phyloP scores from a whole-genome alignment of 2,888 invertebrate genomes.

The Scaptomyza tumidula region DNA sequence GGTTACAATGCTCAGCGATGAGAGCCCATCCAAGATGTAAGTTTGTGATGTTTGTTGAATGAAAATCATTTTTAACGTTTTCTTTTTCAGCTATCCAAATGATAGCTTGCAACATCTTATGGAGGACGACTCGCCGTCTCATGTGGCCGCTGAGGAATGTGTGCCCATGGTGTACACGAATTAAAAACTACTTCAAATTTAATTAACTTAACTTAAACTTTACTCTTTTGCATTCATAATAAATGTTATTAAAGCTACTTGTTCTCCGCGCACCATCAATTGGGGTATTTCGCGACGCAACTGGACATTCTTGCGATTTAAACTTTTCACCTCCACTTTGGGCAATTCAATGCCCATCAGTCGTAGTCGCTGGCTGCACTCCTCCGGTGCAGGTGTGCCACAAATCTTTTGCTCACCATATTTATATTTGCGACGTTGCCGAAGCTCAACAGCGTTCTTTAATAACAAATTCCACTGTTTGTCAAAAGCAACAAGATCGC shows the following conservation, averaged over 20 bases:
- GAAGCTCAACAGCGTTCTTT: slow-evolving; percentile 92
- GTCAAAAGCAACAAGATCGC: slow-evolving; percentile 93
- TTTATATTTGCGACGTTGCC: slow-evolving; percentile 87
- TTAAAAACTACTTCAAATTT: slow-evolving; percentile 32
- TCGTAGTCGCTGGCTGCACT: slow-evolving; percentile 84
- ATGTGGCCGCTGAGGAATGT: slow-evolving; percentile 92
- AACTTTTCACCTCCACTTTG: slow-evolving; percentile 85
- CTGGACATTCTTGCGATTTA: slow-evolving; percentile 88
- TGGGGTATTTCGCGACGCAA: slow-evolving; percentile 89
- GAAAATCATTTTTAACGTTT: background rate
- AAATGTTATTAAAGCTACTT: slow-evolving; percentile 87
- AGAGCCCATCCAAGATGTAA: slow-evolving; percentile 93
- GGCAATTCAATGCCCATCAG: slow-evolving; percentile 86
- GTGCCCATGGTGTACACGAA: slow-evolving; percentile 88
- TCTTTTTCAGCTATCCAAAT: slow-evolving; percentile 89
- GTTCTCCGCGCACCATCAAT: slow-evolving; percentile 91
- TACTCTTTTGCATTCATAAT: slow-evolving; percentile 37
- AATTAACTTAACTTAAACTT: slow-evolving; percentile 20
- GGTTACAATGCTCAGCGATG: slow-evolving; percentile 97
- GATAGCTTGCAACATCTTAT: slow-evolving; percentile 89
- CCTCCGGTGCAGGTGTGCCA: slow-evolving; percentile 75
- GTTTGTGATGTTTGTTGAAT: background rate
- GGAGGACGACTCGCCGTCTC: slow-evolving; percentile 91
- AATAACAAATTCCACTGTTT: slow-evolving; percentile 97
- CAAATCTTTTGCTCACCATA: slow-evolving; percentile 79